Conservation (phyloP, 2,888 invertebrate species). For the Tetrapedia diversipes region DNA sequence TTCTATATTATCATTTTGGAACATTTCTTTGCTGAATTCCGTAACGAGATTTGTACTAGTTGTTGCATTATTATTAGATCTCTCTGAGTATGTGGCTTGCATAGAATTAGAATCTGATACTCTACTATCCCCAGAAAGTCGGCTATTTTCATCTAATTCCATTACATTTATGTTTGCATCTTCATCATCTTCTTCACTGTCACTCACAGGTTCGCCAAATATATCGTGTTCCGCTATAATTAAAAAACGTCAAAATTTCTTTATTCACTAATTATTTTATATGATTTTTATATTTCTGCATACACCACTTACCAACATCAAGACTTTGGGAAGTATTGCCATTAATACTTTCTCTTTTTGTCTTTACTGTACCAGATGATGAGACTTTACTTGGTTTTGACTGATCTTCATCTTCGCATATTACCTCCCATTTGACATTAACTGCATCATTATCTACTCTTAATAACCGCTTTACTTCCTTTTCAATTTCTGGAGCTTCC, state of each 20-base stretch:
- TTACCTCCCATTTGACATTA: constrained; percentile 93
- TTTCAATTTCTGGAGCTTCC: constrained; percentile 98
- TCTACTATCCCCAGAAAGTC: constrained; percentile 89
- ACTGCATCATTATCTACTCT: constrained; percentile 96
- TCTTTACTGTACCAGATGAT: constrained; percentile 79
- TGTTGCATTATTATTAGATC: constrained; percentile 70
- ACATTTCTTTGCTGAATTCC: constrained; percentile 87
- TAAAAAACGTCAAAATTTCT: constrained; percentile 76
- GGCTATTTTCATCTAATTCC: constrained; percentile 91
- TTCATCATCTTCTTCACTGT: constrained; percentile 93
- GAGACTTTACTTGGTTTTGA: constrained; percentile 81
- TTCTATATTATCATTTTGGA: constrained; percentile 77
- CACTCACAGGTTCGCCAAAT: constrained; percentile 96
- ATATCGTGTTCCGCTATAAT: constrained; percentile 89
- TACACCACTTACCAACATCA: constrained; percentile 81
- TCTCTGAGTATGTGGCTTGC: constrained; percentile 82
- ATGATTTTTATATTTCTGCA: constrained; percentile 9
- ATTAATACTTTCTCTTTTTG: constrained; percentile 78
- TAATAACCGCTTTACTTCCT: constrained; percentile 96
- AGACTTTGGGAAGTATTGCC: constrained; percentile 82
- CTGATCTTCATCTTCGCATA: constrained; percentile 93
- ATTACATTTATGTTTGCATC: constrained; percentile 88
- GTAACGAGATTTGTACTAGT: constrained; percentile 83
- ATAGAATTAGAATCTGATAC: constrained; percentile 88
- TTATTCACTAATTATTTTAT: neutral